These are phyloP conservation scores for Oncorhynchus kisutch DNA, from an alignment of 2,113 vertebrate genomes.

Conservation along the genomic window DNA sequence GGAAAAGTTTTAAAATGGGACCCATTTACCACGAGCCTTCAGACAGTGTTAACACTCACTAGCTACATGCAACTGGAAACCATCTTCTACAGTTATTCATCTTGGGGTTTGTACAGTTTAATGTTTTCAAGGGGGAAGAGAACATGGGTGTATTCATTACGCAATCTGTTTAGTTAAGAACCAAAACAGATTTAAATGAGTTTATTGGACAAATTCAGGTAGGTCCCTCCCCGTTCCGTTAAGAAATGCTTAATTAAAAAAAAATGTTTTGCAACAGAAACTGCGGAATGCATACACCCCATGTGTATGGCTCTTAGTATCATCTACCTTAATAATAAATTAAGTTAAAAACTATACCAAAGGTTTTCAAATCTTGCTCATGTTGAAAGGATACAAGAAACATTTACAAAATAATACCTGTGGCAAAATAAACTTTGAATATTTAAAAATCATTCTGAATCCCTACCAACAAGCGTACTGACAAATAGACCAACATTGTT, in stretches of 20 bases:
- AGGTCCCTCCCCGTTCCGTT: too few relatives aligned
- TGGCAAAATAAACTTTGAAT: conserved; percentile 80
- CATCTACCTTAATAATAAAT: conserved; percentile 82
- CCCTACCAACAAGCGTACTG: conserved; percentile 76
- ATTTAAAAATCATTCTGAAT: conserved; percentile 72
- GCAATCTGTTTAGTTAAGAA: too few relatives aligned
- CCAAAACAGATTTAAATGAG: too few relatives aligned
- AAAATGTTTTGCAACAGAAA: too few relatives aligned
- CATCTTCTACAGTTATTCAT: conserved; percentile 67
- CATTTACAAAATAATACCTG: conserved; percentile 88
- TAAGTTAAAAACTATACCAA: conserved; percentile 84
- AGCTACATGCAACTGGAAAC: conserved; percentile 76
- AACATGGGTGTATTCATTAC: conserved; percentile 34
- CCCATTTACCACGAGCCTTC: conserved; percentile 29
- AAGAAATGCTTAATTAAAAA: too few relatives aligned
- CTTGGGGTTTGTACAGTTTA: conserved; percentile 62
- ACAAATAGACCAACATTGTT: conserved; percentile 78
- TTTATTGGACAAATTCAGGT: too few relatives aligned
- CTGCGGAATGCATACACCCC: too few relatives aligned
- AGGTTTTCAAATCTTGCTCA: conserved; percentile 79
- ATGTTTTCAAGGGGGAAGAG: conserved; percentile 58
- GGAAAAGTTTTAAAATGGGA: conserved; percentile 30
- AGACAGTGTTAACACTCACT: conserved; percentile 27
- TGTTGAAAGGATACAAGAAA: conserved; percentile 83
- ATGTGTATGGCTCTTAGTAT: conserved; percentile 79